A percentile compares a stretch with the other conserved stretches of the same genome.
These are phyloP conservation scores for Callosobruchus maculatus DNA, from an alignment of 2,888 invertebrate species.

Conservation along the genomic window DNA sequence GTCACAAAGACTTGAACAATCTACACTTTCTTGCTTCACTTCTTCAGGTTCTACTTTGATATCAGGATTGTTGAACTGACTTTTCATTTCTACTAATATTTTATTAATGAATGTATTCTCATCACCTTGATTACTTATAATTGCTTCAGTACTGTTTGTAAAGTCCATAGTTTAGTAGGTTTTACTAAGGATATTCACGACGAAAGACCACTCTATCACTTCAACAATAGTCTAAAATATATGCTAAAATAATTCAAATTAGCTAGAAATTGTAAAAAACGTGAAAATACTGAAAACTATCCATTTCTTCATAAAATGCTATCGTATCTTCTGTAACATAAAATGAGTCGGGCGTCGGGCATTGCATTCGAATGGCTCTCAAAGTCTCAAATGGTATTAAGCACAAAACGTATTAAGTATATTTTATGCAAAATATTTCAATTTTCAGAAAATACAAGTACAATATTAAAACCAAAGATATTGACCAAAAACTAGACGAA, in stretches of 20 bases:
- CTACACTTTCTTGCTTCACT: slow-evolving; percentile 14
- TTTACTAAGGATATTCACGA: background rate
- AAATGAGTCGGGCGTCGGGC: background rate
- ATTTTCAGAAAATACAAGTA: background rate
- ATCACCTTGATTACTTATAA: slow-evolving; percentile 11
- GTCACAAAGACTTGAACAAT: background rate
- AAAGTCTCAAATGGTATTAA: background rate
- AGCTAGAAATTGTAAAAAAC: background rate
- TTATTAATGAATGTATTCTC: slow-evolving; percentile 36
- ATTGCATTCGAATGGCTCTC: background rate
- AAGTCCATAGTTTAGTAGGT: background rate
- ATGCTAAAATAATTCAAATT: background rate
- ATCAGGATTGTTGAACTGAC: slow-evolving; percentile 45
- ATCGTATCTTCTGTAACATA: background rate
- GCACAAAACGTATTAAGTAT: no score
- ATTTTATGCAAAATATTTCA: background rate
- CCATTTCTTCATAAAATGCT: background rate
- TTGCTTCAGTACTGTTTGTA: slow-evolving; percentile 6
- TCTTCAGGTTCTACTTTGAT: slow-evolving; percentile 14
- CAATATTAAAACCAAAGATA: no score
- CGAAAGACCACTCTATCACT: background rate
- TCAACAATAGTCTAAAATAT: background rate
- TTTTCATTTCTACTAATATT: slow-evolving; percentile 45
- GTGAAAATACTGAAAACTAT: background rate
- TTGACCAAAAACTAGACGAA: no score